phyloP scores from a whole-genome alignment of 2,113 vertebrate genomes.

The Oncorhynchus gorbuscha region DNA sequence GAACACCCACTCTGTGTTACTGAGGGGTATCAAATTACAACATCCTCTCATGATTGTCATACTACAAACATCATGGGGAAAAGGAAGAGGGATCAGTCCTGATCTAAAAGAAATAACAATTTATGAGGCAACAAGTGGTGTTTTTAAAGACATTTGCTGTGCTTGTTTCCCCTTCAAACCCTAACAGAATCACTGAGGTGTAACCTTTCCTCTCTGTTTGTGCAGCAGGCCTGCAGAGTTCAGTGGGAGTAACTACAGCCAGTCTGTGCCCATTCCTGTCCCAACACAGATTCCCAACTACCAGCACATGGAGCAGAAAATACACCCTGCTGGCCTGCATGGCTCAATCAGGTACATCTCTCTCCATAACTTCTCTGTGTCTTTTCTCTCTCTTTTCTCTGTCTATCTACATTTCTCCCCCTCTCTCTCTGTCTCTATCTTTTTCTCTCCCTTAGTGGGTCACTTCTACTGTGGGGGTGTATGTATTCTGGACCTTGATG shows the following conservation, averaged over 20 bases:
- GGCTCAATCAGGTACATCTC: slow-evolving; percentile 68
- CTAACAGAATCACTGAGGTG: background rate
- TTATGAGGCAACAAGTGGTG: too few relatives aligned
- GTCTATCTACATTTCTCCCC: background rate
- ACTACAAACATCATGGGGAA: too few relatives aligned
- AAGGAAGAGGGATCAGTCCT: too few relatives aligned
- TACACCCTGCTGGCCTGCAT: slow-evolving; percentile 76
- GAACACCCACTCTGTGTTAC: too few relatives aligned
- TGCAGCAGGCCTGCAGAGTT: slow-evolving; percentile 71
- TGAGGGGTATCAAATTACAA: too few relatives aligned
- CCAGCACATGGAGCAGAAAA: slow-evolving; percentile 88
- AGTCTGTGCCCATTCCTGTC: slow-evolving; percentile 88
- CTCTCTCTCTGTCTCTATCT: background rate
- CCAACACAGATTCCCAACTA: slow-evolving; percentile 93
- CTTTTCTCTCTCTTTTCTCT: background rate
- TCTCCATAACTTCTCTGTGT: background rate
- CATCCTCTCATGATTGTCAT: too few relatives aligned
- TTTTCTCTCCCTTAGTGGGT: background rate
- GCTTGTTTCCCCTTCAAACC: slow-evolving; percentile 2
- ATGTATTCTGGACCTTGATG: background rate
- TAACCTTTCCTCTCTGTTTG: background rate
- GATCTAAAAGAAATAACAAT: too few relatives aligned
- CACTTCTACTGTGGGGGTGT: background rate
- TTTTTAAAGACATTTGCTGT: background rate
- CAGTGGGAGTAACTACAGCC: slow-evolving; percentile 73